phyloP scores from a whole-genome alignment of 2,888 invertebrate species.

The Pammene fasciana region DNA sequence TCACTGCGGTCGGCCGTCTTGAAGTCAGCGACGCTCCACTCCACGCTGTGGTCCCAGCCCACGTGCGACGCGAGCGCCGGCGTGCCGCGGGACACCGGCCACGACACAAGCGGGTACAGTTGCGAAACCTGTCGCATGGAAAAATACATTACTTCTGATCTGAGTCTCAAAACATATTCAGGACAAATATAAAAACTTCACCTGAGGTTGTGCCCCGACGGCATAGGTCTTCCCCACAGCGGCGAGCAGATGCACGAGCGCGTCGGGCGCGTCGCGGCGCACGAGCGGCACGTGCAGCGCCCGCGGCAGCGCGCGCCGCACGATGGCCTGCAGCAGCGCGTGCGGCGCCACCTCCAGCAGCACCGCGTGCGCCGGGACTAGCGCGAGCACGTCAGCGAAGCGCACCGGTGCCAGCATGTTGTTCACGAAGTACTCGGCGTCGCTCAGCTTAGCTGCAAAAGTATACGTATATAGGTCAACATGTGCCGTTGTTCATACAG shows the following conservation, averaged over 20 bases:
- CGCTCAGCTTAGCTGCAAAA: constrained; percentile 87
- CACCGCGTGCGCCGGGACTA: constrained; percentile 94
- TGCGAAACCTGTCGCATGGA: not conserved
- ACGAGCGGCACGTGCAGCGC: constrained; percentile 92
- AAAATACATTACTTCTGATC: too few relatives aligned
- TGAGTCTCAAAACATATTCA: too few relatives aligned
- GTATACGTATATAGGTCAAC: not conserved
- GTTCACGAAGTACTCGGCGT: constrained; percentile 97
- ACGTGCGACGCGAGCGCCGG: constrained; percentile 69
- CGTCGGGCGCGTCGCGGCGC: constrained; percentile 91
- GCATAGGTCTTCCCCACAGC: constrained; percentile 92
- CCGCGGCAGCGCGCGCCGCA: constrained; percentile 92
- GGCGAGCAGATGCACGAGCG: constrained; percentile 88
- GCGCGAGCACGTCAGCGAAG: constrained; percentile 94
- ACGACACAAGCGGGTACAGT: constrained; percentile 80
- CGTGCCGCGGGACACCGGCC: constrained; percentile 95
- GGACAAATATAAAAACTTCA: constrained; percentile 51
- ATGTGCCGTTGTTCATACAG: too few relatives aligned
- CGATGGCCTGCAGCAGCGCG: constrained; percentile 95
- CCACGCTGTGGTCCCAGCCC: constrained; percentile 8
- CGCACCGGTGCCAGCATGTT: constrained; percentile 96
- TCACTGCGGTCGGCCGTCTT: constrained; percentile 86
- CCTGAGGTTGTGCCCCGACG: constrained; percentile 90
- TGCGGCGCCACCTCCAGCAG: constrained; percentile 98
- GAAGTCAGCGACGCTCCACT: constrained; percentile 63